Evolutionary conservation across 1,140 invertebrate genomes (phyloP).

Genomic region (Drosophila kikkawai): DNA sequence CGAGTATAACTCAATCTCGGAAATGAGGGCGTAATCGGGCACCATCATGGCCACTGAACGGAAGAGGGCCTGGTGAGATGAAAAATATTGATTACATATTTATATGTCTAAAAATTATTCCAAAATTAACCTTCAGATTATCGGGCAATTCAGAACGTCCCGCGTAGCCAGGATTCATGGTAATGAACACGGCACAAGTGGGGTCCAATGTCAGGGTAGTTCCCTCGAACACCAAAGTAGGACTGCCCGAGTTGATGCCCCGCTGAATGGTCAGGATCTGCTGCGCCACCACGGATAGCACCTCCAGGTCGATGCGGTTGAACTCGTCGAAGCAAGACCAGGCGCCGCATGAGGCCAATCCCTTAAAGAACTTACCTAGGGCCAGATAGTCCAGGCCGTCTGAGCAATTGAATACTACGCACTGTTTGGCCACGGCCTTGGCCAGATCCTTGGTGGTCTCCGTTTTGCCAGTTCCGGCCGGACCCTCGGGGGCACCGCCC

Average conservation of each 20-base stretch:
- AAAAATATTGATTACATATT: not conserved
- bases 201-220: constrained; percentile 94
- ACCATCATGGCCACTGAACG: constrained; percentile 99
- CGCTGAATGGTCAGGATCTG: constrained; percentile 93
- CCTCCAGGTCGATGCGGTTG: constrained; percentile 93
- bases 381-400: constrained; percentile 96
- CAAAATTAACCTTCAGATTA: constrained; percentile 92
- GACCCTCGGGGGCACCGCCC: constrained; percentile 96
- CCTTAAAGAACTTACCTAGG: constrained; percentile 98
- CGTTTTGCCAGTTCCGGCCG: constrained; percentile 98
- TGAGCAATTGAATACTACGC: constrained; percentile 98
- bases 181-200: constrained; percentile 97
- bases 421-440: constrained; percentile 98
- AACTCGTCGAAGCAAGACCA: constrained; percentile 99
- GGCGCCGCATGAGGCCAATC: constrained; percentile 96
- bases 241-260: constrained; percentile 91
- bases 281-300: constrained; percentile 96
- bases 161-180: constrained; percentile 98
- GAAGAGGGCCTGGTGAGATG: constrained; percentile 91
- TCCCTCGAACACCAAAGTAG: constrained; percentile 94
- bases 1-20: constrained; percentile 97
- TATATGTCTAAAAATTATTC: too few relatives aligned
- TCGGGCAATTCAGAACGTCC: constrained; percentile 96
- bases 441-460: constrained; percentile 98
- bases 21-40: constrained; percentile 97